Base-by-base conservation (phyloP, 2,888 invertebrate genomes). In the Disparrhopalites patrizii region DNA sequence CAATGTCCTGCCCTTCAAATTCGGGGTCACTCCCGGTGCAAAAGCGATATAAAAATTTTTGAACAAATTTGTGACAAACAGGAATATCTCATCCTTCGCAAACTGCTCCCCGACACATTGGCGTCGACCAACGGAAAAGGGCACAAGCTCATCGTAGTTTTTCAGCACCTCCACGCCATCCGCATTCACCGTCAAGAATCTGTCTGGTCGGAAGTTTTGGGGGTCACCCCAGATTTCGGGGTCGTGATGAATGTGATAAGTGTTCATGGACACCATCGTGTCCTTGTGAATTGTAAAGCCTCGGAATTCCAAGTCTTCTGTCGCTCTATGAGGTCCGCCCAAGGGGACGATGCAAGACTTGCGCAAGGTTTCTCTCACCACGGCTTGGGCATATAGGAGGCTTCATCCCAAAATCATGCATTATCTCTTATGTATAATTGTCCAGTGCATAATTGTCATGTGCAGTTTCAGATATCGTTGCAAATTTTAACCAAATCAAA, bases 201-300 rank as follows among this genome's bases (percentile, higher is more conserved):
- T 51, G n/a, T 66, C 62, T 0, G 68, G 68, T 8, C 62, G 51
- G 20, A 68, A 68, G 23, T 57, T 40, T 2, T 61, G 25, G 3
- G 65, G 62, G 43, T 68, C 56, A 25, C 61, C 47, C 68, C 68
- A 66, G 1, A 62, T 3, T 27, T 68, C 25, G 13, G 47, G 31
- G 20, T 62, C 30, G 10, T 60, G 52, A 23, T 62, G 66, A 40
- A 62, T 51, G 18, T 54, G 43, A 25, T 68, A 68, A 36, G 58
- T 47, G 30, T 62, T 66, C 10, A 58, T 30, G 36, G 66, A 43
- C 15, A 68, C 50, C 51, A 55, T 33, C 1, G 63, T 66, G 18
- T 28, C 50, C 58, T 66, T 66, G 1, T 66, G 63, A 10, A 68
- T 56, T 15, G 56, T 54, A 28, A 62, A 66, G 1, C 66, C 68